Evolutionary conservation across 2,797 vertebrate species (phyloP), one percentile per base, ranked within the genome.

Genomic region (Onychomys leucogaster): DNA sequence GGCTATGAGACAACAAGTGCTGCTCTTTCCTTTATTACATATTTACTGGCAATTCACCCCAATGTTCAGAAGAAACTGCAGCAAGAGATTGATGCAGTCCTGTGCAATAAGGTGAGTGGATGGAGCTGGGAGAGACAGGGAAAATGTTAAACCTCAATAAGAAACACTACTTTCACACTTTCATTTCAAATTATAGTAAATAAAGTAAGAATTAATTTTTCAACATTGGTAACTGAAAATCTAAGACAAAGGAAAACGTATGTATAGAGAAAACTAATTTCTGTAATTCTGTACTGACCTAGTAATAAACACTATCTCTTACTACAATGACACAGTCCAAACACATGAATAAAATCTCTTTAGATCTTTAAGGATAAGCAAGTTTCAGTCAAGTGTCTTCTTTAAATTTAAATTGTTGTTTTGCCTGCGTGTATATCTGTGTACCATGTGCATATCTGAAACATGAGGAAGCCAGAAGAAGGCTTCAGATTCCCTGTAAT

Each of bases 41-140:
- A 98, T 67, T 2, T 8, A 8, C 37, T 98, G 91, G 92, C 98
- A 32, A 97, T 80, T 16, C 78, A 98, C 6, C 97, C 96, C 14
- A 97, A 98, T 2, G 19, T 97, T 29, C 96, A 98, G 81, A 73
- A 96, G 57, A 98, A 98, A 67, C 19, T 98, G 2, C 98, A 97
- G 61, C 27, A 97, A 5, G 98, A 98, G n/a, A 96, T 98, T 41
- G 98, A 98, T 21, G 6, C 4, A 0, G 8, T 84, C 17, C 89
- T 97, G 23, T 97, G 97, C 77, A 97, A 96, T 65, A 97, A 98
- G 80, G 98, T 98, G 83, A 95, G 91, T 86, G 80, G 27, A 23
- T 43, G 37, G 21, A 11, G 41, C 13, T 10, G 34, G 21, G 37
- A 69, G 14, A n/a, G 17, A 25, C 37, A 52, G 19, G 17, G 17